A percentile compares a stretch with the other conserved stretches of the same genome.
Evolutionary conservation across 2,888 invertebrate species (phyloP).

Genomic region (Trachelus iudaicus): DNA sequence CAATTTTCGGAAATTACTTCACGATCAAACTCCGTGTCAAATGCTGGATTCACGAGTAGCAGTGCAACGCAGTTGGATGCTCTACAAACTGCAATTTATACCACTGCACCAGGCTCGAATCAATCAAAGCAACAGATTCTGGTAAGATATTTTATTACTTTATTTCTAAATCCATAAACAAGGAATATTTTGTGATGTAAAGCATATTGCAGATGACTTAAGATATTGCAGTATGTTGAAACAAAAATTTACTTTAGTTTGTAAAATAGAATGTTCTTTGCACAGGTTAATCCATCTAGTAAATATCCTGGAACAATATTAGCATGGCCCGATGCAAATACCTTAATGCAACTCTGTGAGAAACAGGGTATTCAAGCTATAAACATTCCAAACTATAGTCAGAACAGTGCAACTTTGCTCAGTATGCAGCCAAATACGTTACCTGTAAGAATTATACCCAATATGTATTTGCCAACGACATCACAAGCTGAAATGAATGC

Average conservation of each 20-base stretch:
- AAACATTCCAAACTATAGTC: conserved; percentile 61
- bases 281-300: conserved; percentile 49
- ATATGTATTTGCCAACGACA: conserved; percentile 49
- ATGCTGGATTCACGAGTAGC: conserved; percentile 39
- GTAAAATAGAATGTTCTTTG: neutral
- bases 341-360: conserved; percentile 57
- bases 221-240: neutral
- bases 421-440: conserved; percentile 51
- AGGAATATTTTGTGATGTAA: neutral
- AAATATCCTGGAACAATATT: conserved; percentile 56
- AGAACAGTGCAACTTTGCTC: conserved; percentile 52
- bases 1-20: conserved; percentile 59
- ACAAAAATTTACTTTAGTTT: neutral
- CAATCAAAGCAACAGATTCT: conserved; percentile 48
- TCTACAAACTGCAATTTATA: conserved; percentile 50
- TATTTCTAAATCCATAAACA: neutral
- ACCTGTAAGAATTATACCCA: conserved; percentile 56
- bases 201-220: neutral
- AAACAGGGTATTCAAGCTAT: conserved; percentile 57
- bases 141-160: conserved; percentile 27
- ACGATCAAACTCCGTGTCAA: conserved; percentile 39
- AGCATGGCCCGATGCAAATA: conserved; percentile 57
- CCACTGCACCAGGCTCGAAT: conserved; percentile 42
- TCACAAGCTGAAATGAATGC: conserved; percentile 42
- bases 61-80: conserved; percentile 41